phyloP scores from a whole-genome alignment of 53 echinoderm and acorn worm genomes.

The Echinarachnius parma region DNA sequence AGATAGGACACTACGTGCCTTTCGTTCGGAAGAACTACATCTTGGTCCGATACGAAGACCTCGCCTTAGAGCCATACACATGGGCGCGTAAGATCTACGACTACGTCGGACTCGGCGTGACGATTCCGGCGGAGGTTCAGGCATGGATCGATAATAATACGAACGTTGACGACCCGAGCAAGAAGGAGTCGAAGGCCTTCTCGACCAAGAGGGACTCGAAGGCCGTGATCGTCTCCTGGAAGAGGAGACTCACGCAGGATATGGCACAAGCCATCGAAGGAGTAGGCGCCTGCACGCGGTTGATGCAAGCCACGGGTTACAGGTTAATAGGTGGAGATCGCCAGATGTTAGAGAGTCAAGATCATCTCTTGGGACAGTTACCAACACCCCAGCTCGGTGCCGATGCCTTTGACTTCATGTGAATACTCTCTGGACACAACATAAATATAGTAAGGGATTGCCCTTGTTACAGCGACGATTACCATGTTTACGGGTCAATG shows the following conservation, averaged over 20 bases:
- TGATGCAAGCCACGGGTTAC: constrained; percentile 77
- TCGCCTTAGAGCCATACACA: constrained; percentile 39
- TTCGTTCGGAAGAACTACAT: constrained; percentile 50
- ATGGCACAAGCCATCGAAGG: constrained; percentile 58
- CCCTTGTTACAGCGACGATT: too few species aligned
- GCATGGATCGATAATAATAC: constrained; percentile 57
- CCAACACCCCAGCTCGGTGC: neutral
- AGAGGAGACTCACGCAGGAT: constrained; percentile 37
- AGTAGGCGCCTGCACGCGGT: constrained; percentile 54
- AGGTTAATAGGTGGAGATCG: constrained; percentile 16
- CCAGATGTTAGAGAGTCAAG: constrained; percentile 2
- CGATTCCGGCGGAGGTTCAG: constrained; percentile 34
- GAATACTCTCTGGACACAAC: too few species aligned
- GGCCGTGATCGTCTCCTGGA: constrained; percentile 59
- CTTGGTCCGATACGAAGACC: constrained; percentile 59
- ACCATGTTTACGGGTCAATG: too few species aligned
- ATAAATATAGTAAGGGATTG: too few species aligned
- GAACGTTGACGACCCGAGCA: constrained; percentile 40
- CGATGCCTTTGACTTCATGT: constrained; percentile 26
- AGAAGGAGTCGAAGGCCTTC: constrained; percentile 33
- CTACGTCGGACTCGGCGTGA: constrained; percentile 38
- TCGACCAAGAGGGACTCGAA: constrained; percentile 57
- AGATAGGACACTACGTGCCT: constrained; percentile 55
- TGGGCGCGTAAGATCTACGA: constrained; percentile 38
- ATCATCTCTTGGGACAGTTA: constrained; percentile 1